These are phyloP conservation scores for Sebastes iracundus DNA, from an alignment of 2,797 vertebrate genomes.

Conservation along the genomic window DNA sequence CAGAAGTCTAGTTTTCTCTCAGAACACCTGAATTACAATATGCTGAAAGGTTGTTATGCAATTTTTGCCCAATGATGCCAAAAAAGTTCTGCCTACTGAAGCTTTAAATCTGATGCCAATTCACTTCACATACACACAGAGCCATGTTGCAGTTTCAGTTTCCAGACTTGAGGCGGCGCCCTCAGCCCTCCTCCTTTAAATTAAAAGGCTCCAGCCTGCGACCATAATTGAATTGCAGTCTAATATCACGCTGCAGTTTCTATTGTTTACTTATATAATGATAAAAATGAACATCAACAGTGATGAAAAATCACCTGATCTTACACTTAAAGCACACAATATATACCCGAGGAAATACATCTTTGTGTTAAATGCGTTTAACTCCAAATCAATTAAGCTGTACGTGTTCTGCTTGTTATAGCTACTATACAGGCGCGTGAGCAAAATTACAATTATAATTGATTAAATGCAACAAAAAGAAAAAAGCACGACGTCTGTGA, in stretches of 20 bases:
- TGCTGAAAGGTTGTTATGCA: no score
- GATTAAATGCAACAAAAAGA: neutral
- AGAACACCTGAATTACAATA: no score
- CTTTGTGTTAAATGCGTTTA: neutral
- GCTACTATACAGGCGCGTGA: neutral
- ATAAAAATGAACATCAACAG: neutral
- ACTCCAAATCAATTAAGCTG: slow-evolving; percentile 25
- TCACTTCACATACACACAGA: neutral
- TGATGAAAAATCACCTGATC: neutral
- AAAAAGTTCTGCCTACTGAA: no score
- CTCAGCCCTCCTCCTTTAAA: neutral
- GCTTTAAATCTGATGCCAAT: neutral
- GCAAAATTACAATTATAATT: neutral
- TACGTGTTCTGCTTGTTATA: neutral
- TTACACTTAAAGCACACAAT: neutral
- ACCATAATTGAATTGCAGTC: slow-evolving; percentile 56
- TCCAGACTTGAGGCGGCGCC: slow-evolving; percentile 62
- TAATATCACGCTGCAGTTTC: slow-evolving; percentile 30
- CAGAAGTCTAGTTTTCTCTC: no score
- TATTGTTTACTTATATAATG: slow-evolving; percentile 9
- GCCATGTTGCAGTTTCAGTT: slow-evolving; percentile 6
- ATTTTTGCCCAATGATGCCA: no score
- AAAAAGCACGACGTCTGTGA: neutral
- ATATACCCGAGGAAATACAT: neutral
- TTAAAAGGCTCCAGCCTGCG: slow-evolving; percentile 41